These are phyloP conservation scores for Cremastobaeus sp. DNA, from an alignment of 2,888 invertebrate species.

Conservation along the genomic window DNA sequence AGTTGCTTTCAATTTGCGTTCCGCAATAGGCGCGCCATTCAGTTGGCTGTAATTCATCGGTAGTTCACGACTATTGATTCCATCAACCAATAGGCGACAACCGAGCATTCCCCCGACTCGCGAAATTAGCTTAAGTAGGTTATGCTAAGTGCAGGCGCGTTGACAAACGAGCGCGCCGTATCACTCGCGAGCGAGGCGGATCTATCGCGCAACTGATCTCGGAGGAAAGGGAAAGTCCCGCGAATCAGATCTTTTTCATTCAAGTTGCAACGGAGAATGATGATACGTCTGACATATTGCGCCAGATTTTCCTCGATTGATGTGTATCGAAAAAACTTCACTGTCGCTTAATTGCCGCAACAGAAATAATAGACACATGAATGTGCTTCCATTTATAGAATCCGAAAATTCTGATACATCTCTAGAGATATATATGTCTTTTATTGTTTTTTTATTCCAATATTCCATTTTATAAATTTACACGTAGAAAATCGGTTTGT, in stretches of 20 bases:
- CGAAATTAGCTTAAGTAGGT: constrained; percentile 59
- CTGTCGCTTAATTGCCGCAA: too few species aligned
- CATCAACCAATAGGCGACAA: constrained; percentile 44
- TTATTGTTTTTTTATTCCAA: too few species aligned
- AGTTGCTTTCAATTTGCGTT: constrained; percentile 12
- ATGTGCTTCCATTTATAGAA: too few species aligned
- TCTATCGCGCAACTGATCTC: constrained; percentile 57
- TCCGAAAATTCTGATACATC: too few species aligned
- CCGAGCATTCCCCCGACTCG: constrained; percentile 55
- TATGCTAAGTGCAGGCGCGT: constrained; percentile 58
- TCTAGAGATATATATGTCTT: too few species aligned
- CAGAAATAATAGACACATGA: too few species aligned
- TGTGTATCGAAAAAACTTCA: constrained; percentile 2
- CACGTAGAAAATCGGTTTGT: too few species aligned
- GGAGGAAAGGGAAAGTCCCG: constrained; percentile 55
- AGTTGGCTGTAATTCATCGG: constrained; percentile 17
- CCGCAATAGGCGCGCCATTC: constrained; percentile 4
- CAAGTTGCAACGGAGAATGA: constrained; percentile 27
- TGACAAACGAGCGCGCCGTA: constrained; percentile 60
- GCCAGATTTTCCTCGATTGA: constrained; percentile 22
- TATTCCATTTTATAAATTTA: too few species aligned
- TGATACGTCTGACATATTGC: constrained; percentile 34
- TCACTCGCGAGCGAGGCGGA: constrained; percentile 56
- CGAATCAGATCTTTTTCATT: constrained; percentile 57
- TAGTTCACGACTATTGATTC: constrained; percentile 46